These are phyloP conservation scores for Trachurus trachurus DNA, from an alignment of 2,797 vertebrate genomes.

Conservation along the genomic window DNA sequence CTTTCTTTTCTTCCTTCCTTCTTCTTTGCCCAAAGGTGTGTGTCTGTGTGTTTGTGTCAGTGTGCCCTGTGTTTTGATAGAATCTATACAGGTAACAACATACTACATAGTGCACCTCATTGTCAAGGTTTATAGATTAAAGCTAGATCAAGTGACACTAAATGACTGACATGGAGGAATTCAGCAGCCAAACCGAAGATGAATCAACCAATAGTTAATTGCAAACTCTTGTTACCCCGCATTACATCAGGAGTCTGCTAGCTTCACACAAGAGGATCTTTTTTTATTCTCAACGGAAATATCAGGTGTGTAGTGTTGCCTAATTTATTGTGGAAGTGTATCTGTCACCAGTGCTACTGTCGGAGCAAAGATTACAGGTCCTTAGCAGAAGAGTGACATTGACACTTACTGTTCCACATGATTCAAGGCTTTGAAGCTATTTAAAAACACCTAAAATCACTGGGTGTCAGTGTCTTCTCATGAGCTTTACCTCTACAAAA, in stretches of 20 bases:
- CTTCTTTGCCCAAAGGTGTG: neutral
- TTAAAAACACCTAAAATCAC: neutral
- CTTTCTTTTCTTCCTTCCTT: neutral
- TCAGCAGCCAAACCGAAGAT: neutral
- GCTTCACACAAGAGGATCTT: slow-evolving; percentile 11
- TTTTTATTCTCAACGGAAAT: slow-evolving; percentile 24
- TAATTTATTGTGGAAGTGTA: neutral
- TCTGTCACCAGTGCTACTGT: neutral
- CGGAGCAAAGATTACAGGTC: neutral
- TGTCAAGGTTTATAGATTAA: slow-evolving; percentile 11
- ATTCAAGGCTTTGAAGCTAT: neutral
- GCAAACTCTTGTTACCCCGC: neutral
- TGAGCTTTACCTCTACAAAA: neutral
- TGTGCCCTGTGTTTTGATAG: neutral
- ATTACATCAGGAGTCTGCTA: slow-evolving; percentile 38
- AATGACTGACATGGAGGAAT: neutral
- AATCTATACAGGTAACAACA: neutral
- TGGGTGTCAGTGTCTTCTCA: neutral
- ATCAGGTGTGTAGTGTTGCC: slow-evolving; percentile 5
- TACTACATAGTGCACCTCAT: neutral
- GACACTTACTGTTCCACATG: neutral
- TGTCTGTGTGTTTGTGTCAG: neutral
- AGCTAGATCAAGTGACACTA: slow-evolving; percentile 21
- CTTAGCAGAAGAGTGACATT: neutral
- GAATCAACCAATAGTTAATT: neutral